Percentiles rank a stretch among this genome's conserved stretches.
These are phyloP conservation scores for Hyles euphorbiae DNA, from an alignment of 1,140 invertebrate genomes.

Conservation along the genomic window DNA sequence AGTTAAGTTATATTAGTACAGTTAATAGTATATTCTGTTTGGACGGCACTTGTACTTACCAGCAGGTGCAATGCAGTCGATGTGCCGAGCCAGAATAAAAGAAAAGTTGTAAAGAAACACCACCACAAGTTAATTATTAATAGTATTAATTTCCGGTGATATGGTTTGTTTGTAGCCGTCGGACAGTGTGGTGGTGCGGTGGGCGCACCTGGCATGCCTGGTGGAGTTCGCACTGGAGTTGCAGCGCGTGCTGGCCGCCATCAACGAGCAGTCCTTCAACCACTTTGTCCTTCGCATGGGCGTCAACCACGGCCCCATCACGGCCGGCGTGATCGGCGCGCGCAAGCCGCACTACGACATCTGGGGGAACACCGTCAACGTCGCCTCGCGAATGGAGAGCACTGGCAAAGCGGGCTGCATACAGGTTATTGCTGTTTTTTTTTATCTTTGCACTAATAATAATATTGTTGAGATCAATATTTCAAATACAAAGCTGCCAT, in stretches of 20 bases:
- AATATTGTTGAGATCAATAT: too few relatives aligned
- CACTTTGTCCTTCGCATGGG: constrained; percentile 96
- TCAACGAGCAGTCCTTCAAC: constrained; percentile 97
- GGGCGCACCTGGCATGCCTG: constrained; percentile 89
- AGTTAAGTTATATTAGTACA: too few relatives aligned
- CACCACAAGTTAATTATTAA: too few relatives aligned
- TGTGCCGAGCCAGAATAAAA: too few relatives aligned
- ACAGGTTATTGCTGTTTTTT: constrained; percentile 81
- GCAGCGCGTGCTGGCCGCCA: constrained; percentile 90
- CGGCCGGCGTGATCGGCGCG: constrained; percentile 95
- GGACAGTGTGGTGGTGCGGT: constrained; percentile 83
- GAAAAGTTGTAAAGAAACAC: too few relatives aligned
- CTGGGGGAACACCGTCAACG: constrained; percentile 97
- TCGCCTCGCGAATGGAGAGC: constrained; percentile 96
- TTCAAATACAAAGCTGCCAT: background rate
- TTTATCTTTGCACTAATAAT: background rate
- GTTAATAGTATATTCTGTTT: too few relatives aligned
- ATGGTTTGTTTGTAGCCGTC: constrained; percentile 70
- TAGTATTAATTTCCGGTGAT: too few relatives aligned
- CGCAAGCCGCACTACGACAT: constrained; percentile 97
- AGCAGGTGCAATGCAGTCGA: too few relatives aligned
- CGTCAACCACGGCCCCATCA: constrained; percentile 96
- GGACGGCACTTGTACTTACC: too few relatives aligned
- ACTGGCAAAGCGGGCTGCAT: constrained; percentile 96
- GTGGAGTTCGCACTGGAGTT: constrained; percentile 94